Conservation (phyloP, 2,888 invertebrate genomes). For the Glaucopsyche alexis region DNA sequence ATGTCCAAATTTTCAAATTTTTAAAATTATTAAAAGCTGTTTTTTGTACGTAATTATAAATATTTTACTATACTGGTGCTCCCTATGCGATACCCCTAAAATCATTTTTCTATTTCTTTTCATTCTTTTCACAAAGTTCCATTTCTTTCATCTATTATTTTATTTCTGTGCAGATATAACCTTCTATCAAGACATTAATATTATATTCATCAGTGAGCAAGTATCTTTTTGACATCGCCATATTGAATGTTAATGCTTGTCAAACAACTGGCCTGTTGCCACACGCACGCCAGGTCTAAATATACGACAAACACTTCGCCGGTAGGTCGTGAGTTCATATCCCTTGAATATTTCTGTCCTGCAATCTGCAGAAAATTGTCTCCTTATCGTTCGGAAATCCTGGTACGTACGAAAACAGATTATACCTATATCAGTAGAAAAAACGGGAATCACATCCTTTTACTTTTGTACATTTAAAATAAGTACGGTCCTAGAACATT, state of each 20-base stretch:
- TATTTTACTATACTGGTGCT: too few species aligned
- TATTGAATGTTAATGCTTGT: background rate
- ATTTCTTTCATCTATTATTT: too few species aligned
- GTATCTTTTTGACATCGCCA: background rate
- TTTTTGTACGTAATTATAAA: too few species aligned
- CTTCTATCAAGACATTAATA: background rate
- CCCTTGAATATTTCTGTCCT: background rate
- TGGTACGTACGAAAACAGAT: too few species aligned
- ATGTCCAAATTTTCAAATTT: too few species aligned
- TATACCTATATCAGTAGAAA: too few species aligned
- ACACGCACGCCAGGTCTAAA: background rate
- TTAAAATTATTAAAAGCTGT: too few species aligned
- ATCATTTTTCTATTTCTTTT: too few species aligned
- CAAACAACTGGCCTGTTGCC: constrained; percentile 18
- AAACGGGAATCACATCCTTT: background rate
- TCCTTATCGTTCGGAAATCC: too few species aligned
- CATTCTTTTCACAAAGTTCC: too few species aligned
- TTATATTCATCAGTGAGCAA: background rate
- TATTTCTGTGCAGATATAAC: too few species aligned
- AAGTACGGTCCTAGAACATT: background rate
- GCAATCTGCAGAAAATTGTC: background rate
- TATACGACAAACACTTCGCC: background rate
- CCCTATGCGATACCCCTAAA: too few species aligned
- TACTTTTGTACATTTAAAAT: background rate
- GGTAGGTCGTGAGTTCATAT: constrained; percentile 6